Evolutionary conservation across 2,113 vertebrate species (phyloP), one percentile per base, ranked within the genome.

Genomic region (Eulemur macaco): DNA sequence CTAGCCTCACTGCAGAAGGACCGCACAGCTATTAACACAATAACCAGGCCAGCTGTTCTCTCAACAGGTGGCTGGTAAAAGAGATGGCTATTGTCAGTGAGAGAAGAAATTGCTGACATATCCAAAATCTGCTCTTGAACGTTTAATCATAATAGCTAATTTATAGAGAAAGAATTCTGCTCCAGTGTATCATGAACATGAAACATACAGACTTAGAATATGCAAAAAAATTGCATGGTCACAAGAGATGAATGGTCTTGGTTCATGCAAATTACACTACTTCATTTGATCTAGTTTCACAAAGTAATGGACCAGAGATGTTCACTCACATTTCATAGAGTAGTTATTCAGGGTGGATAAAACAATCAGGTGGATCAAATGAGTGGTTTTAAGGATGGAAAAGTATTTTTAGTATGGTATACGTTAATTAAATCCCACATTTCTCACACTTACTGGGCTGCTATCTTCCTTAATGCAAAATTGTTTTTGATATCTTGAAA

Each of bases 251-350:
- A 88, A 52, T 17, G 37, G 58, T 77, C 20, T 66, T 76, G 34
- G 2, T 60, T 95, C 71, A 71, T 60, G 2, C 37, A 88, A 89
- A 89, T 86, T 60, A 89, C 1, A 60, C 8, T 37, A 86, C 52
- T 50, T 63, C 64, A 92, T 82, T 89, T 80, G 34, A 91, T 77
- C n/a, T 94, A 47, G 20, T 91, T 96, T 92, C 93, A 93, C 60
- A 94, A 87, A 94, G n/a, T 87, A 89, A 88, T 20, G 20, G 52
- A 54, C 47, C 8, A 64, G 47, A 21, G 45, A 68, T 92, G 14
- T 76, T 89, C 45, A 82, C 69, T 92, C 34, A 81, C 29, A 80
- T 80, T 86, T 91, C 87, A 87, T 23, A 93, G 37, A 80, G 56
- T 37, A 66, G 11, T 85, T 42, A 56, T 60, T 95, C 66, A 86